These are phyloP conservation scores for Cydia strobilella DNA, from an alignment of 1,140 invertebrate species.

Conservation along the genomic window DNA sequence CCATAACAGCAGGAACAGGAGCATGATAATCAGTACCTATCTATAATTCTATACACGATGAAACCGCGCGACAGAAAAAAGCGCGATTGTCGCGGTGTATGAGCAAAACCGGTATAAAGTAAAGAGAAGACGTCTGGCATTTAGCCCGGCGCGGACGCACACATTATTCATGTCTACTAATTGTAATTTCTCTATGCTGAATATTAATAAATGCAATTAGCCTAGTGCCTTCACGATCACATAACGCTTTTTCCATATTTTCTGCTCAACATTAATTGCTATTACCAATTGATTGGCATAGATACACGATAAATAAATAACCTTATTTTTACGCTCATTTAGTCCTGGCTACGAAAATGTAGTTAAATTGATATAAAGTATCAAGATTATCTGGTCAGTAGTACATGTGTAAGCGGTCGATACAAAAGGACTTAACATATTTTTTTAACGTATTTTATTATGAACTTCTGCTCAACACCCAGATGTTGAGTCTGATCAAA, in stretches of 20 bases:
- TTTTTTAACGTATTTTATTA: slow-evolving; percentile 80
- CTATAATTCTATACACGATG: slow-evolving; percentile 18
- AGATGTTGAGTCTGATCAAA: slow-evolving; percentile 78
- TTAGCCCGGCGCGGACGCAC: slow-evolving; percentile 43
- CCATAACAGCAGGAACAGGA: not conserved
- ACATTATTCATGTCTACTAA: slow-evolving; percentile 52
- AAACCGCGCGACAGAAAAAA: slow-evolving; percentile 19
- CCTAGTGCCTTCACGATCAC: slow-evolving; percentile 43
- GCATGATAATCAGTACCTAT: not conserved
- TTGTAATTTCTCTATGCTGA: slow-evolving; percentile 50
- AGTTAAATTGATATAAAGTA: slow-evolving; percentile 50
- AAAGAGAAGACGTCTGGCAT: slow-evolving; percentile 53
- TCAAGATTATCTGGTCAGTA: slow-evolving; percentile 56
- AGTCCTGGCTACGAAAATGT: not conserved
- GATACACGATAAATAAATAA: slow-evolving; percentile 55
- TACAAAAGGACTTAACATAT: slow-evolving; percentile 79
- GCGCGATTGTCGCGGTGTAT: slow-evolving; percentile 21
- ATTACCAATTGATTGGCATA: slow-evolving; percentile 53
- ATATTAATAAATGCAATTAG: slow-evolving; percentile 59
- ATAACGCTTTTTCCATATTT: slow-evolving; percentile 39
- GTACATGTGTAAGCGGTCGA: slow-evolving; percentile 67
- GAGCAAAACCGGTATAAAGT: slow-evolving; percentile 37
- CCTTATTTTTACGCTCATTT: slow-evolving; percentile 42
- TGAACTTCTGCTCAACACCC: slow-evolving; percentile 79
- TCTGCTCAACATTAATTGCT: slow-evolving; percentile 46